Base-by-base conservation (phyloP, 2,888 invertebrate species). In the Cephus runcator region DNA sequence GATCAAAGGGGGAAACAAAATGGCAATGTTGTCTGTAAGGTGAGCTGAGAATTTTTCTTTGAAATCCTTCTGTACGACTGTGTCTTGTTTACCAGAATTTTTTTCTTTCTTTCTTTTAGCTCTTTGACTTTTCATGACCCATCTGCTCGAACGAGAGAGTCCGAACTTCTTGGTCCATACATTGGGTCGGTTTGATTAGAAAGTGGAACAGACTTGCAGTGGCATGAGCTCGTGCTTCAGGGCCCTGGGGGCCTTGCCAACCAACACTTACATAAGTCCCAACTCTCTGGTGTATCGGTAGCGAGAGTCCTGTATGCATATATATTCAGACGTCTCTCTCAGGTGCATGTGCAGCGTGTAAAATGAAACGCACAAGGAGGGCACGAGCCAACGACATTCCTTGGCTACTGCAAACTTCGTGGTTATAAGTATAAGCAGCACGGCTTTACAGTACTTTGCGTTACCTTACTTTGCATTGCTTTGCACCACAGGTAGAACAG, bases 181-280 rank as follows among this genome's bases (percentile, higher is more conserved):
- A 12, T 76, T 80, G 85, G 81, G 86, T 88, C 84, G 82, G 87
- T 87, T 87, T 89, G 87, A 88, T 89, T 89, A 88, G 89, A 90
- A 90, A 90, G 89, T 90, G 86, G 89, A 88, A 88, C 88, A 88
- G 82, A 84, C 82, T 85, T 84, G 85, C 87, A 83, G 84, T 79
- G 77, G 77, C 79, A 82, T 79, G 82, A 85, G 85, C 87, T 82
- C 84, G 83, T 81, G 82, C 82, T 81, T 75, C 83, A 83, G 83
- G 83, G 85, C 82, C 83, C 83, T 56, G 79, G 85, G 85, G 85
- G 82, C 83, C 84, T 86, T 84, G 86, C 85, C 82, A 83, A 84
- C 87, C 84, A 83, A 87, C 80, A 86, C 86, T 87, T 84, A 83
- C 77, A 81, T 85, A 87, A 87, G 81, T 79, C 69, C 76, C 74